Conservation (phyloP, 2,888 invertebrate species). For the Disparrhopalites patrizii region DNA sequence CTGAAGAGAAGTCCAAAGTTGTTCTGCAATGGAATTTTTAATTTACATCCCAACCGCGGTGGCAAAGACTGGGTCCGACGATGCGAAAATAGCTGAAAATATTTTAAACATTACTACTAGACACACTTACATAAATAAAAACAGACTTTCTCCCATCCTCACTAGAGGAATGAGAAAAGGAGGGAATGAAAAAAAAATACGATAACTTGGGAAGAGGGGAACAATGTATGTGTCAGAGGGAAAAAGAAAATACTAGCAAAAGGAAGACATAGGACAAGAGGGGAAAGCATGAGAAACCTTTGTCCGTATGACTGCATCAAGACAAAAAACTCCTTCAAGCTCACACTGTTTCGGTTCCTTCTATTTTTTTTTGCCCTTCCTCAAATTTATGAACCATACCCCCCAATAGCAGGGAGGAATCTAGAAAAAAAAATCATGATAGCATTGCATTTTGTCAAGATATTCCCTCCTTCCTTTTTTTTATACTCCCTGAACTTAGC, state of each 20-base stretch:
- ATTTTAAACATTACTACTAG: conserved; percentile 16
- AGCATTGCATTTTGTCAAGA: background rate
- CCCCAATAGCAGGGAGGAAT: conserved; percentile 2
- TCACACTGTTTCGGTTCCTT: background rate
- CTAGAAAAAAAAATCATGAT: background rate
- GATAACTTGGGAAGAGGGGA: too few species aligned
- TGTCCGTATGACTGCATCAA: background rate
- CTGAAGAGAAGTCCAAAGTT: conserved; percentile 64
- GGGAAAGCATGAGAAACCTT: background rate
- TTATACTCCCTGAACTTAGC: background rate
- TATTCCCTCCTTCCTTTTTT: conserved; percentile 1
- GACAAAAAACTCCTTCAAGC: background rate
- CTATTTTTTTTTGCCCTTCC: too few species aligned
- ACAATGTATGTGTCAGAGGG: background rate
- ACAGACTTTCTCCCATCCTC: background rate
- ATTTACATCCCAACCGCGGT: conserved; percentile 72
- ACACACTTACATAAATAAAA: conserved; percentile 13
- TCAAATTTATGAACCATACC: conserved; percentile 11
- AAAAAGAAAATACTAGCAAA: too few species aligned
- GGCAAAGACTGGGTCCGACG: conserved; percentile 80
- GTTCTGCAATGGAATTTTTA: conserved; percentile 75
- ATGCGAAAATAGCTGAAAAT: conserved; percentile 54
- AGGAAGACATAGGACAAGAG: background rate
- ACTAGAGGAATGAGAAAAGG: background rate
- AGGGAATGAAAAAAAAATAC: background rate